Percentiles rank a stretch among this genome's conserved stretches.
These are phyloP conservation scores for Pseudachorutes palmiensis DNA, from an alignment of 1,140 invertebrate species.

Conservation along the genomic window DNA sequence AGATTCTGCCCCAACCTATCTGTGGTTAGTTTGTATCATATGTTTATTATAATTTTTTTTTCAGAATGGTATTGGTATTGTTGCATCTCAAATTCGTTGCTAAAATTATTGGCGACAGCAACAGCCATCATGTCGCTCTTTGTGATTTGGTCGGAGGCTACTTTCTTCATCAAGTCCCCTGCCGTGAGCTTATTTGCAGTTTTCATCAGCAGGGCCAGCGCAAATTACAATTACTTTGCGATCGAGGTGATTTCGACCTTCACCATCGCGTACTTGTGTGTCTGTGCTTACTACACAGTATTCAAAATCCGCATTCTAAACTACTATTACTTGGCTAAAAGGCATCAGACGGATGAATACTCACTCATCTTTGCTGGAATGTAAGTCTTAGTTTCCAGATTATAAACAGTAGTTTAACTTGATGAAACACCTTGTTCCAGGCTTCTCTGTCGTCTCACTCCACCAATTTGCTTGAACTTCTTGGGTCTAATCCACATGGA, in stretches of 20 bases:
- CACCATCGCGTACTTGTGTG: conserved; percentile 49
- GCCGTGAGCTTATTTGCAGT: conserved; percentile 91
- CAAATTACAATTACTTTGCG: conserved; percentile 82
- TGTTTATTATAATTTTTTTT: neutral
- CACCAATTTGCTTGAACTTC: conserved; percentile 97
- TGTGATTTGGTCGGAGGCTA: conserved; percentile 97
- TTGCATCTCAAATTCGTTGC: conserved; percentile 10
- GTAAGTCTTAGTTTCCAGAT: conserved; percentile 47
- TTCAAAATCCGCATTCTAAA: conserved; percentile 93
- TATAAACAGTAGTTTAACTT: neutral
- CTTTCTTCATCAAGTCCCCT: conserved; percentile 86
- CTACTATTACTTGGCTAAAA: conserved; percentile 91
- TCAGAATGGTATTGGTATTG: conserved; percentile 7
- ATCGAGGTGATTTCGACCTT: conserved; percentile 56
- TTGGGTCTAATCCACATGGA: conserved; percentile 96
- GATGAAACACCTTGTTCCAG: conserved; percentile 47
- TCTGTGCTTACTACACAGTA: conserved; percentile 96
- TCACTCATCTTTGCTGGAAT: conserved; percentile 94
- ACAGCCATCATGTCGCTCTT: conserved; percentile 61
- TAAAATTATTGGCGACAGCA: conserved; percentile 10
- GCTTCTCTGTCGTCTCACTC: conserved; percentile 93
- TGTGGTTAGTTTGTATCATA: neutral
- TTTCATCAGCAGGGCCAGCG: conserved; percentile 71
- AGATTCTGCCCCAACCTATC: neutral
- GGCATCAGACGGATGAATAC: conserved; percentile 98